These are phyloP conservation scores for Thinocorus orbignyianus DNA, from an alignment of 2,113 vertebrate genomes.

Conservation along the genomic window DNA sequence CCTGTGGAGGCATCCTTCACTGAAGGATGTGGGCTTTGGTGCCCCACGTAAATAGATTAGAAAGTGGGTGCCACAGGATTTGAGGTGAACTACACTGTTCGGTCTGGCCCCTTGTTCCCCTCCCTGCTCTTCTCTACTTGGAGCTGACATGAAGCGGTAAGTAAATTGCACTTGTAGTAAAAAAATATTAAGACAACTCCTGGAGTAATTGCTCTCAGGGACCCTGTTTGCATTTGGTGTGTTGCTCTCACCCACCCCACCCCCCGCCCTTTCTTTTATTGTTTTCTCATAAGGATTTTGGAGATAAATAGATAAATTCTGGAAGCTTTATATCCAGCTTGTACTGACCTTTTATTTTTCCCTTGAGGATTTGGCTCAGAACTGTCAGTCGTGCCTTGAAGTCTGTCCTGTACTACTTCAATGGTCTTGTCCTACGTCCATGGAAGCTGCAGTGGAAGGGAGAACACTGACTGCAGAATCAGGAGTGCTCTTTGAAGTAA, in stretches of 20 bases:
- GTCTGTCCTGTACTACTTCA: not conserved
- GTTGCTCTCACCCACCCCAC: too few relatives aligned
- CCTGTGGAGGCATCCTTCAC: not conserved
- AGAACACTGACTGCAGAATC: not conserved
- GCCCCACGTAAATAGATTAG: not conserved
- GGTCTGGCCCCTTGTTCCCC: not conserved
- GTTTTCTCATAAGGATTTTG: not conserved
- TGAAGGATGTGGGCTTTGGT: not conserved
- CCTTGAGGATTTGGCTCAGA: not conserved
- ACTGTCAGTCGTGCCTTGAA: accelerated
- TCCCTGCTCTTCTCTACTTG: not conserved
- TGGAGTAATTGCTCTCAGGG: not conserved
- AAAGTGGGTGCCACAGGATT: not conserved
- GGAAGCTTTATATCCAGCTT: not conserved
- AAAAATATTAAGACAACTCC: not conserved
- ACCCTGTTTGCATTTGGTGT: not conserved
- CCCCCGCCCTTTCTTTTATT: not conserved
- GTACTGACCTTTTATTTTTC: not conserved
- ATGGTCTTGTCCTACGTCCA: not conserved
- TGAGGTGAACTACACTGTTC: not conserved
- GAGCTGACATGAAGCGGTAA: not conserved
- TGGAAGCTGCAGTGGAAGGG: not conserved
- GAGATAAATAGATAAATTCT: not conserved
- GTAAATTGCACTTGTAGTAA: not conserved
- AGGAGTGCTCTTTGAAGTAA: not conserved